Evolutionary conservation across 2,888 invertebrate genomes (phyloP).

Genomic region (Dolomedes plantarius): DNA sequence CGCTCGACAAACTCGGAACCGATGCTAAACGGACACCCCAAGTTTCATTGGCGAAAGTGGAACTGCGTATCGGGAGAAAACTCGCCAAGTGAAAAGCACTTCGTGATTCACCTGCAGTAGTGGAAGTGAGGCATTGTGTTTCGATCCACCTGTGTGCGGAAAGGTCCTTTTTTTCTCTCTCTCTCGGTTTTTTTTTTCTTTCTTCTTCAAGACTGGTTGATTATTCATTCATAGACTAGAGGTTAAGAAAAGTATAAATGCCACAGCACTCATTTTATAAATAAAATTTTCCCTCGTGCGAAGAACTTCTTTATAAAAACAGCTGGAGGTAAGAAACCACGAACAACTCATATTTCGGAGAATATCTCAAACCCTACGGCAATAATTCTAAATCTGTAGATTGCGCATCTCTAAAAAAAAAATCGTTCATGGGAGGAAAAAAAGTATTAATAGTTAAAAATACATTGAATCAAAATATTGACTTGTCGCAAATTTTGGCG

Average conservation of each 20-base stretch:
- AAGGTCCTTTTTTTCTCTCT: not conserved
- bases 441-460: too few relatives aligned
- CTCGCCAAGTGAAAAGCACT: conserved; percentile 1
- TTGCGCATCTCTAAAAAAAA: too few relatives aligned
- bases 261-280: not conserved
- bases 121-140: conserved; percentile 12
- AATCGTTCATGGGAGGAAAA: too few relatives aligned
- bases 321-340: too few relatives aligned
- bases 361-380: too few relatives aligned
- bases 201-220: not conserved
- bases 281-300: too few relatives aligned
- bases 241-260: not conserved
- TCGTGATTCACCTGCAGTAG: conserved; percentile 3
- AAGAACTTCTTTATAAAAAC: too few relatives aligned
- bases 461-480: too few relatives aligned
- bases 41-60: not conserved
- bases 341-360: too few relatives aligned
- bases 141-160: conserved; percentile 2
- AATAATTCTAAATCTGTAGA: too few relatives aligned
- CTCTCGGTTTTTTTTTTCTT: not conserved
- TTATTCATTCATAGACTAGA: conserved; percentile 1
- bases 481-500: too few relatives aligned
- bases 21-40: not conserved
- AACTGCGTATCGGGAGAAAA: not conserved
- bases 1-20: not conserved